Evolutionary conservation across 2,888 invertebrate species (phyloP), one percentile per base, ranked within the genome.

Genomic region (Pinctada fucata): DNA sequence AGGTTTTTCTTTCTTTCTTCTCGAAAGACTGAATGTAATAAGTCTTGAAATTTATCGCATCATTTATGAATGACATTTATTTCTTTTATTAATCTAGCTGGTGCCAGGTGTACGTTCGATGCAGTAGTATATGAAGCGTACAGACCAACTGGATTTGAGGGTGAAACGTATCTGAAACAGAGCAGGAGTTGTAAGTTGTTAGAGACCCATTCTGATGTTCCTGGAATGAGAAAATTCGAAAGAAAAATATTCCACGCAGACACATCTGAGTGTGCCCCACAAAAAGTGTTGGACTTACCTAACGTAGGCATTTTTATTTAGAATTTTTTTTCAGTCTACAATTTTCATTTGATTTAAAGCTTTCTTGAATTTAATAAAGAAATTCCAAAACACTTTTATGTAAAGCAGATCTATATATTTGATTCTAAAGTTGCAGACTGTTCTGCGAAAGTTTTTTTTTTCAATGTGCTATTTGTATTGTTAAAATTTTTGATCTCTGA

Each of bases 91-190:
- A 31, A 31, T 31, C 31, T 31, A 72, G 72, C 72, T 0, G 72
- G 51, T 16, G 72, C 58, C 10, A 51, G 72, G 16, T 72, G 72
- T 45, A 52, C 72, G 5, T 31, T 52, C 3, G 72, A 72, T 58
- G 52, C 47, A 5, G 52, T 73, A 48, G 49, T 73, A 13, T 6
- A 64, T 47, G 47, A 64, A 48, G 63, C 73, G 2, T 73, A 73
- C 73, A 45, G 73, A 48, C 73, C 73, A 10, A 63, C 48, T 73
- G 73, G 73, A 73, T 73, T 65, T 64, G 47, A 13, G 10, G 73
- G 73, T 13, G 73, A 73, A 13, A 63, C 52, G n/a, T 72, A 72
- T 47, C 13, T 72, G 5, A 52, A 13, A 4, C 51, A 72, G 10
- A 72, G 52, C 58, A 72, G 72, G 13, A 72, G 58, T 45, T 72